A percentile compares a stretch with the other conserved stretches of the same genome.
These are phyloP conservation scores for Cephus nigrinus DNA, from an alignment of 2,888 invertebrate species.

Conservation along the genomic window DNA sequence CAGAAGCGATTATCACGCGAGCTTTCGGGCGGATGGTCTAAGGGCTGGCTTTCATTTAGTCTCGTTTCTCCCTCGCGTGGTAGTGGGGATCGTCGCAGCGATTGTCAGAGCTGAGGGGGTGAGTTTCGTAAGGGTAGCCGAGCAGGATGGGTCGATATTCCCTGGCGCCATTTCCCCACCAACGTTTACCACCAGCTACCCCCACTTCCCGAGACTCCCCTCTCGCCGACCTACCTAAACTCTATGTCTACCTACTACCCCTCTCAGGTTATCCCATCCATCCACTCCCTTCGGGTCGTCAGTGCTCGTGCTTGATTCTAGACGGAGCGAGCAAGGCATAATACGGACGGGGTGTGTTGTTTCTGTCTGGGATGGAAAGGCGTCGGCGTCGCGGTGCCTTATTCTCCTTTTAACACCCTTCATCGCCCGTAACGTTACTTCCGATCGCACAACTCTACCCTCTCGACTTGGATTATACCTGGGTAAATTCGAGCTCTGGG, in stretches of 20 bases:
- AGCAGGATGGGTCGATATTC: slow-evolving; percentile 42
- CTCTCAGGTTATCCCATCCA: neutral
- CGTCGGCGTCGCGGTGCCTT: neutral
- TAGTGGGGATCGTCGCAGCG: neutral
- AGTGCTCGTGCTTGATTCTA: slow-evolving; percentile 8
- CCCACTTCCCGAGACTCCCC: too few species aligned
- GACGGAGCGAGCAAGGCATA: too few species aligned
- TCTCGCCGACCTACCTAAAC: too few species aligned
- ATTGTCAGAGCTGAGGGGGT: slow-evolving; percentile 22
- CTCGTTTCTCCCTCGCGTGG: neutral
- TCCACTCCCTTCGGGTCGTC: slow-evolving; percentile 7
- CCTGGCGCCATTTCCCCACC: slow-evolving; percentile 37
- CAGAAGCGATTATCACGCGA: neutral
- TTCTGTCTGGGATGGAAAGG: neutral
- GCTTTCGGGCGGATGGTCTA: neutral
- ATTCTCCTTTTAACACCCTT: too few species aligned
- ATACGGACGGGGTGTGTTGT: too few species aligned
- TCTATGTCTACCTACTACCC: too few species aligned
- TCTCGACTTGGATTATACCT: too few species aligned
- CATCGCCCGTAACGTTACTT: too few species aligned
- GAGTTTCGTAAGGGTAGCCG: neutral
- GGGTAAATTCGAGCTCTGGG: too few species aligned
- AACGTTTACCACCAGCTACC: neutral
- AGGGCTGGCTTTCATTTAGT: neutral
- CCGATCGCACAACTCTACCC: too few species aligned